Base-by-base conservation (phyloP, 2,888 invertebrate genomes). In the Ormyrus labotus region DNA sequence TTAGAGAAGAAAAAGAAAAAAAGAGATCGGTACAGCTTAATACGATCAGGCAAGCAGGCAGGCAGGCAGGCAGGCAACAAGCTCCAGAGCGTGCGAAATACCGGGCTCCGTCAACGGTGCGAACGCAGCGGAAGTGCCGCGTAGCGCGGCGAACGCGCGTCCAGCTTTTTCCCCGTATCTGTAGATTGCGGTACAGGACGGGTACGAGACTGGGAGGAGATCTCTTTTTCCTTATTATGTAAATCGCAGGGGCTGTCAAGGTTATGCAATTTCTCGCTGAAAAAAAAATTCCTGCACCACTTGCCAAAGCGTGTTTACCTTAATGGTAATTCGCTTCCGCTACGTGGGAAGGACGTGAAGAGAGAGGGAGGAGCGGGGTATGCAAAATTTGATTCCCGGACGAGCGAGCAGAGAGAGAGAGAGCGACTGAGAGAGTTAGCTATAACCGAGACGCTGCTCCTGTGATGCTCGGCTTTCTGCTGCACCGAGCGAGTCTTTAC, bases 261-360 rank as follows among this genome's bases (percentile, higher is more conserved):
- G 76, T 82, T 79, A 82, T 76, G 76, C 81, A 79, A 82, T 82
- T 79, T 79, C 57, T 72, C 60, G 10, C 50, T 48, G 45, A 57
- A 34, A 45, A 58, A 58, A 71, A 78, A 73, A 67, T 72, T 60
- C 53, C 63, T 8, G 57, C 50, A 45, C 55, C 77, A 78, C 77
- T 78, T 78, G 74, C 74, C 78, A 74, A 78, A 78, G 81, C 76
- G 74, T 78, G 78, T 81, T 78, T 78, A 81, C 81, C 78, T 65
- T 81, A 78, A 81, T 81, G 71, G 81, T 81, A 71, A 81, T 80
- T 72, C 72, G 63, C 65, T 78, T 76, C 63, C 19, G 19, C 1
- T 47, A 47, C 65, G 53, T 4, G 48, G 19, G 53, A 58, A 10
- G 65, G 57, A n/a, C 34, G 19, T 1, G 68, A 53, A 6, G 60